Evolutionary conservation across 1,140 invertebrate genomes (phyloP), one percentile per base, ranked within the genome.

Genomic region (Drusus annulatus): DNA sequence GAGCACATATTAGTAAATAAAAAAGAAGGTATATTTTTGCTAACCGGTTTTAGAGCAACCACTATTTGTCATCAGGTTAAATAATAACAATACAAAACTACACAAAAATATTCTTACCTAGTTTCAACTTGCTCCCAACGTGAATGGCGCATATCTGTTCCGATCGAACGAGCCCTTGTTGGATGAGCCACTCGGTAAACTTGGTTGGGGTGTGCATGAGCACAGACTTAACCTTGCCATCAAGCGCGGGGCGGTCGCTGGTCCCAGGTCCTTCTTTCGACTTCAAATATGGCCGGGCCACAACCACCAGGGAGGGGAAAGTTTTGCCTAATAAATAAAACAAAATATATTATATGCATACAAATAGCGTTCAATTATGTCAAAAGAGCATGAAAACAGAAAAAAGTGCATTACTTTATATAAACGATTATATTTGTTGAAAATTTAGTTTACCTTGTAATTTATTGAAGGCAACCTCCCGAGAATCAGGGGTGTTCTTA

Each of bases 151-250:
- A 96, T 85, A 91, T 92, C 85, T 97, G 96, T 85, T 96, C 94
- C 0, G 94, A 93, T 16, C 93, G 90, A 1, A 97, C 90, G 3
- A 97, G 85, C 0, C 95, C 95, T 85, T 95, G 93, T 85, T 96
- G 95, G 58, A 97, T 95, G 21, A 97, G 90, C 95, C 95, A 96
- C 89, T 97, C 96, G 0, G 95, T 95, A 84, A 96, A 96, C 85
- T 95, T 95, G 50, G 94, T 93, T 0, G 95, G 92, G 0, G 92
- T 92, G 84, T 93, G 93, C 91, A 96, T 94, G 0, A 97, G 88
- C 16, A 96, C 93, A 23, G 92, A 90, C 86, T 96, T 96, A 0
- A 97, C 95, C 88, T 95, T 95, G 8, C 90, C 89, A 86, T 95
- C 93, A 13, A 93, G 86, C 50, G 90, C 89, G 2, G 90, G 86